These are phyloP conservation scores for Monopis laevigella DNA, from an alignment of 2,888 invertebrate species.

Conservation along the genomic window DNA sequence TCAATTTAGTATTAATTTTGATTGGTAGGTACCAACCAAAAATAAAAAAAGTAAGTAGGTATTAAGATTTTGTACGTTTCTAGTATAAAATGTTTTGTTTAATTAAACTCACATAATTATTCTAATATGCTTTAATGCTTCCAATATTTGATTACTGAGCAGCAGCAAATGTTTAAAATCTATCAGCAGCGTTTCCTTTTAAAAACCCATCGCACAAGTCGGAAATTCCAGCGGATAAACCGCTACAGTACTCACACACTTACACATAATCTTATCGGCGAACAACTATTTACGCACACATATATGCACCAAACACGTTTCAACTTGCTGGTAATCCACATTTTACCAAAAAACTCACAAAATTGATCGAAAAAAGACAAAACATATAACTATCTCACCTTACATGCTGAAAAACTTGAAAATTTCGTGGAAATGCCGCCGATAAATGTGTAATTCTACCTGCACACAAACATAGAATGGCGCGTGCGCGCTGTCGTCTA, in stretches of 20 bases:
- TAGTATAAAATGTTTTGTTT: too few relatives aligned
- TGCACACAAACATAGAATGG: slow-evolving; percentile 33
- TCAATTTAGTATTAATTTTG: too few relatives aligned
- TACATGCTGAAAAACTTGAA: slow-evolving; percentile 14
- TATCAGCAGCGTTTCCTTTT: too few relatives aligned
- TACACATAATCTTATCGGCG: slow-evolving; percentile 19
- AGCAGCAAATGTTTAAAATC: too few relatives aligned
- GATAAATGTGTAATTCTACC: slow-evolving; percentile 28
- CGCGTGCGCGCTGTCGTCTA: slow-evolving; percentile 30
- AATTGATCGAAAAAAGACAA: not conserved
- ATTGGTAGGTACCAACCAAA: too few relatives aligned
- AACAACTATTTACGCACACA: slow-evolving; percentile 16
- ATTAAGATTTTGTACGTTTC: too few relatives aligned
- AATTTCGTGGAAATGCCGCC: slow-evolving; percentile 46
- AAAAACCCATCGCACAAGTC: slow-evolving; percentile 23
- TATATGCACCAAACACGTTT: not conserved
- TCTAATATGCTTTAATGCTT: too few relatives aligned
- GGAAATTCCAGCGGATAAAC: slow-evolving; percentile 26
- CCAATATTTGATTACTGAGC: too few relatives aligned
- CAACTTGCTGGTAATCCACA: slow-evolving; percentile 2
- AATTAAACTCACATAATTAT: too few relatives aligned
- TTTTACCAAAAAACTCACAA: not conserved
- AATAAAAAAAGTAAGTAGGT: too few relatives aligned
- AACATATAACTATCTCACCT: not conserved
- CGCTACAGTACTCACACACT: slow-evolving; percentile 22